These are phyloP conservation scores for Coranthus polyacanthus DNA, from an alignment of 2,797 vertebrate genomes.

Conservation along the genomic window DNA sequence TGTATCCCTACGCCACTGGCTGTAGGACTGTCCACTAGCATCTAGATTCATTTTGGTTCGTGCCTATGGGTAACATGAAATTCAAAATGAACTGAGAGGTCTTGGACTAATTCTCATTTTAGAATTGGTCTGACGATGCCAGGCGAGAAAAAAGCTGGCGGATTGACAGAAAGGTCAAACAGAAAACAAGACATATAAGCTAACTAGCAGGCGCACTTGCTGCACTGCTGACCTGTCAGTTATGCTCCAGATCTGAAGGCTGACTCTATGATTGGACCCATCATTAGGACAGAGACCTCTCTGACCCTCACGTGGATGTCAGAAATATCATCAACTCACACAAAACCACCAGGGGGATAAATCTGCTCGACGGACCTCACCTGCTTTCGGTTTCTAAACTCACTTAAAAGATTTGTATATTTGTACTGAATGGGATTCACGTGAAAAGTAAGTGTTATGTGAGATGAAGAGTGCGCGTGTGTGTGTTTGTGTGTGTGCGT, in stretches of 20 bases:
- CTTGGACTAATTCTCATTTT: no score
- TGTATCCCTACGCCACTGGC: no score
- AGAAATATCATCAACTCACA: constrained; percentile 23
- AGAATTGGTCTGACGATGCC: no score
- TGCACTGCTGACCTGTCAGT: constrained; percentile 38
- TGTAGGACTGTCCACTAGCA: no score
- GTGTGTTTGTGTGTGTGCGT: no score
- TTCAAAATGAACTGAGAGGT: no score
- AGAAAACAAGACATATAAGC: constrained; percentile 34
- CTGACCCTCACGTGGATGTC: constrained; percentile 22
- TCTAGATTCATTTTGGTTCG: no score
- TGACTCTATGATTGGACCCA: constrained; percentile 32
- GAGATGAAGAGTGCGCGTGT: constrained; percentile 2
- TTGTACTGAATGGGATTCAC: no score
- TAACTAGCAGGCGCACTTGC: constrained; percentile 19
- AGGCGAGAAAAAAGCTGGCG: background rate
- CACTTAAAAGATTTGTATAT: background rate
- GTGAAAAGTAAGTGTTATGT: background rate
- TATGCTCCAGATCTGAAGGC: constrained; percentile 35
- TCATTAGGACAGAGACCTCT: constrained; percentile 50
- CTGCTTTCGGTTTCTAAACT: constrained; percentile 9
- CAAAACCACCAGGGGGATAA: constrained; percentile 3
- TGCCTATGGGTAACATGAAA: no score
- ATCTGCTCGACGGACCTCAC: constrained; percentile 26
- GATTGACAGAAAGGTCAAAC: constrained; percentile 27